Conservation (phyloP, 2,797 vertebrate genomes). For the Heterohyrax brucei region DNA sequence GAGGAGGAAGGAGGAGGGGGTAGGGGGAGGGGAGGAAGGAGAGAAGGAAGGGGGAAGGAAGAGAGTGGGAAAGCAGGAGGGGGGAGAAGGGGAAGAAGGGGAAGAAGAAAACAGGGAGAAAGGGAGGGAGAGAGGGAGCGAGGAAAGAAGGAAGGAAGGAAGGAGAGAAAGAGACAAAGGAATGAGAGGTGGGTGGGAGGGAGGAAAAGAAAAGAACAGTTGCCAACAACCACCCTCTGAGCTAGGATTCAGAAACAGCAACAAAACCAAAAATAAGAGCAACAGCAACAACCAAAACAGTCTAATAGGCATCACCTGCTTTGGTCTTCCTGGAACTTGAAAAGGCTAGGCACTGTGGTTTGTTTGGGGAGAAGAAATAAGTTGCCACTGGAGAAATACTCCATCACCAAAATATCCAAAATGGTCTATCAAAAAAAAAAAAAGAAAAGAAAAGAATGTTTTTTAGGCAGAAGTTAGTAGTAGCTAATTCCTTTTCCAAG, state of each 20-base stretch:
- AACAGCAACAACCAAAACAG: neutral
- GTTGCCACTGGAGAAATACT: constrained; percentile 78
- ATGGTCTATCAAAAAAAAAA: neutral
- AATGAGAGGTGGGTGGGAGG: neutral
- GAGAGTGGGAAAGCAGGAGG: no score
- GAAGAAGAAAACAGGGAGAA: no score
- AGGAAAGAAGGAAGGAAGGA: neutral
- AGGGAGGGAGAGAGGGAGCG: no score
- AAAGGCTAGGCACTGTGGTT: constrained; percentile 78
- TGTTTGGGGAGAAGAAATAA: constrained; percentile 77
- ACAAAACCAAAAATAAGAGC: fast-evolving
- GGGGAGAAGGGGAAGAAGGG: no score
- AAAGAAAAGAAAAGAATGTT: neutral
- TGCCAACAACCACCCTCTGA: neutral
- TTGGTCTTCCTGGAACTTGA: constrained; percentile 75
- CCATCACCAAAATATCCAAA: constrained; percentile 40
- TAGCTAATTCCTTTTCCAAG: neutral
- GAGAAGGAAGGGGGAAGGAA: no score
- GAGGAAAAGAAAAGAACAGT: no score
- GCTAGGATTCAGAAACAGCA: neutral
- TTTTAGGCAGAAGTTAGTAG: neutral
- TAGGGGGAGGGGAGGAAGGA: neutral
- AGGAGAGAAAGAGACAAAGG: no score
- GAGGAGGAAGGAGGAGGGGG: no score
- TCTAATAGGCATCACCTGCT: neutral